Evolutionary conservation across 2,113 vertebrate species (phyloP), one percentile per base, ranked within the genome.

Genomic region (Oryzias woworae): DNA sequence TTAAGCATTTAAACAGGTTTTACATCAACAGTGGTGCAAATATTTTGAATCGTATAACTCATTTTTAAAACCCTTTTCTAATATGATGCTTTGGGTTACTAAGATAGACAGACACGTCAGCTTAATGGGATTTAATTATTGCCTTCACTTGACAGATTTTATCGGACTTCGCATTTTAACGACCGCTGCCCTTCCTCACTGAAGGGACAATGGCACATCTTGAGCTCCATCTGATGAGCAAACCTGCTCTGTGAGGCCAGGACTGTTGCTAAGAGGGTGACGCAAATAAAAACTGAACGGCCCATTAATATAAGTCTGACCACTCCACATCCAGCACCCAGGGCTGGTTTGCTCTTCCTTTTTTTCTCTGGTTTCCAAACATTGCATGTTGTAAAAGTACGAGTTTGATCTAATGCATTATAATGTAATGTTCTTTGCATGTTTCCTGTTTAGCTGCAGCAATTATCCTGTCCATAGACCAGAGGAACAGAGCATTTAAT

Each of bases 221-320:
- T 47, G 46, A 4, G 54, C 31, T 75, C 49, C 58, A 53, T 61
- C 43, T 13, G 63, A 67, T 78, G 80, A 80, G 63, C 58, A 69
- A 85, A 77, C 85, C 72, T 82, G 76, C 78, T 82, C 73, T 74
- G 69, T 58, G 69, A 73, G 14, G 69, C 22, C 48, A 24, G 58
- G 76, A 22, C 54, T 78, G 75, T 42, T 63, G 53, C 70, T 79
- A 71, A 81, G 67, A 71, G 75, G 69, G 55, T 73, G 71, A 78
- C 75, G 80, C 66, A 72, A 84, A 83, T 65, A 77, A 53, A 52
- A 81, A 85, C 78, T 79, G 85, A 89, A 84, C 59, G 44, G 58
- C 58, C 64, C 81, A 83, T 87, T 83, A 79, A 81, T 82, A 82
- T 78, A 87, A 82, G 75, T 82, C 83, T 71, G 55, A 76, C 67